A percentile compares a stretch with the other conserved stretches of the same genome.
Evolutionary conservation across 2,888 invertebrate genomes (phyloP).

Genomic region (Hypomecis atomaria): DNA sequence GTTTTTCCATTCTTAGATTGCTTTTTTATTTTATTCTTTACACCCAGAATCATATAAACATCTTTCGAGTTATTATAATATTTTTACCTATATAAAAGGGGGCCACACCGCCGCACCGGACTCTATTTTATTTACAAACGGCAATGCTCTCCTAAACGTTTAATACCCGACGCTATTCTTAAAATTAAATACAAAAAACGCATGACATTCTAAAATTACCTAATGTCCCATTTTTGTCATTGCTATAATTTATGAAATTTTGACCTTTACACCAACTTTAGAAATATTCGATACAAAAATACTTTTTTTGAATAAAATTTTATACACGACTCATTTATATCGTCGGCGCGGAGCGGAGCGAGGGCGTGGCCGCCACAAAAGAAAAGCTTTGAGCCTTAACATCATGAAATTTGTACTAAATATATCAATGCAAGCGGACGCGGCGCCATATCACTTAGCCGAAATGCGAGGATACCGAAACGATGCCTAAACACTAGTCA

Average conservation of each 20-base stretch:
- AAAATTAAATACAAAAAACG: constrained; percentile 86
- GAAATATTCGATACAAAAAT: constrained; percentile 86
- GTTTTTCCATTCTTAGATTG: constrained; percentile 71
- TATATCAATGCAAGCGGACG: constrained; percentile 82
- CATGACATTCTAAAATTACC: constrained; percentile 83
- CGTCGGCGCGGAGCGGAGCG: constrained; percentile 63
- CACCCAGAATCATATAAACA: constrained; percentile 86
- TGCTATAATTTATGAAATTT: constrained; percentile 85
- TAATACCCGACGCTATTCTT: constrained; percentile 86
- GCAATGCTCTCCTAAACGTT: constrained; percentile 88
- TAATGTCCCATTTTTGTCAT: constrained; percentile 79
- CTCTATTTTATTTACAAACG: constrained; percentile 87
- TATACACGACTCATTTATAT: constrained; percentile 81
- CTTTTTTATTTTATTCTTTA: constrained; percentile 81
- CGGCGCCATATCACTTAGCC: constrained; percentile 81
- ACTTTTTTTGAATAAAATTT: constrained; percentile 85
- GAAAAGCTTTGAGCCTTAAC: constrained; percentile 85
- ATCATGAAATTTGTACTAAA: constrained; percentile 85
- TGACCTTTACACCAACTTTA: constrained; percentile 86
- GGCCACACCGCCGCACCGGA: constrained; percentile 64
- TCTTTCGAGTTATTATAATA: constrained; percentile 84
- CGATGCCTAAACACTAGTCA: constrained; percentile 82
- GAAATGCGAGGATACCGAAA: constrained; percentile 85
- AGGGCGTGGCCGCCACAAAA: constrained; percentile 72
- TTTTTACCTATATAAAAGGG: constrained; percentile 82